Evolutionary conservation across 2,797 vertebrate species (phyloP).

Genomic region (Oceanodroma leucorhoa): DNA sequence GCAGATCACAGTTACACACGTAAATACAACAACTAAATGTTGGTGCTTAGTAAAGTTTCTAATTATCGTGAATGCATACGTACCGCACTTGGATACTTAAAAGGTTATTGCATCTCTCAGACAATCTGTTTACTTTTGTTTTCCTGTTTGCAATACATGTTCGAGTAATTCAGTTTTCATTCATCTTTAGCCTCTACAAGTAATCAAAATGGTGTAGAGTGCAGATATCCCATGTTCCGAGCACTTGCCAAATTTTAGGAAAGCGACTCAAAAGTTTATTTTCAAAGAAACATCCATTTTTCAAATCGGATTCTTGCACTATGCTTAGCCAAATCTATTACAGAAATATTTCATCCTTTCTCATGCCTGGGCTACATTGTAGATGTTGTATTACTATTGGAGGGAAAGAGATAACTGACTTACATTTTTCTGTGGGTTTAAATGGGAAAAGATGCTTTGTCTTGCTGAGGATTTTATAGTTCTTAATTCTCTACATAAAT

Average conservation of each 20-base stretch:
- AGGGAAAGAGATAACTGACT: not conserved
- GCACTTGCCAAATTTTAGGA: not conserved
- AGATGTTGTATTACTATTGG: not conserved
- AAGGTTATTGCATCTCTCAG: not conserved
- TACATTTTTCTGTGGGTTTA: not conserved
- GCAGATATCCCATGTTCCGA: not conserved
- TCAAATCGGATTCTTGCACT: not conserved
- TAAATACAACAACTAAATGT: not conserved
- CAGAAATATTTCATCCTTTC: not conserved
- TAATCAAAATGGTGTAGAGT: not conserved
- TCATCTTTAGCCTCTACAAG: not conserved
- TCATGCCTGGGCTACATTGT: not conserved
- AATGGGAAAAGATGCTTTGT: not conserved
- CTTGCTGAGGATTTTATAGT: not conserved
- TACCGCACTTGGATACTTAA: not conserved
- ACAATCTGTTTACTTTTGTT: not conserved
- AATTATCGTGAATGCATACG: not conserved
- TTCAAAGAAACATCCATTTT: not conserved
- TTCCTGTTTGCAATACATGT: not conserved
- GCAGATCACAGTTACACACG: not conserved
- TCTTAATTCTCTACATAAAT: not conserved
- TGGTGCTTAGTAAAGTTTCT: not conserved
- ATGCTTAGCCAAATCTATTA: not conserved
- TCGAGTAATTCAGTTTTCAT: not conserved
- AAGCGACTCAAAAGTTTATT: not conserved